Percentiles rank a stretch among this genome's conserved stretches.
phyloP scores from a whole-genome alignment of 1,140 invertebrate genomes.

The Mamestra configurata region DNA sequence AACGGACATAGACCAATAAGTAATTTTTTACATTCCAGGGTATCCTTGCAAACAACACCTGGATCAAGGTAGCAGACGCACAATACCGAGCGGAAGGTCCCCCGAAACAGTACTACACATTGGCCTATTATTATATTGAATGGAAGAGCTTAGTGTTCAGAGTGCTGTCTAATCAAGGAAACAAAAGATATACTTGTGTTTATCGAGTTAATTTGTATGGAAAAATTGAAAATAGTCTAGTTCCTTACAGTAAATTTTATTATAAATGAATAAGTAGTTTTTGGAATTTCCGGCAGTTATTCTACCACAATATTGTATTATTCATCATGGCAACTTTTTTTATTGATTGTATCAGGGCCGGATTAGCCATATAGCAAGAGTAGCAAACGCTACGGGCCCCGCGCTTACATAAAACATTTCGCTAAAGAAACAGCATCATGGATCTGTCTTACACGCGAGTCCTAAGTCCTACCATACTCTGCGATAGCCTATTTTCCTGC shows the following conservation, averaged over 20 bases:
- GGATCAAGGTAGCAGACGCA: slow-evolving; percentile 66
- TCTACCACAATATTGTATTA: no score
- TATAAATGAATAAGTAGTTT: neutral
- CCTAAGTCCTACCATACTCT: no score
- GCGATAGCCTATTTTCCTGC: no score
- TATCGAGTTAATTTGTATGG: slow-evolving; percentile 80
- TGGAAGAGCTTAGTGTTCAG: slow-evolving; percentile 70
- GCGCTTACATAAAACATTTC: no score
- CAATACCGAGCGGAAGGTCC: slow-evolving; percentile 69
- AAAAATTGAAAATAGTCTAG: slow-evolving; percentile 52
- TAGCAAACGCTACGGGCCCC: no score
- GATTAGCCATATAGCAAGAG: no score
- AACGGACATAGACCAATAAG: neutral
- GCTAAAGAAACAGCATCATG: no score
- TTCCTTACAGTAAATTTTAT: slow-evolving; percentile 13
- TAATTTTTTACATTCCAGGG: slow-evolving; percentile 64
- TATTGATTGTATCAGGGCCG: no score
- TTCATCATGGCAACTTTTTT: no score
- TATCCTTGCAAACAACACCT: slow-evolving; percentile 73
- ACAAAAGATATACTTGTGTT: slow-evolving; percentile 79
- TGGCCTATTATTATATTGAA: slow-evolving; percentile 60
- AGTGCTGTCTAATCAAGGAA: slow-evolving; percentile 82
- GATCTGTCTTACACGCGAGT: no score
- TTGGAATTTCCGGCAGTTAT: no score
- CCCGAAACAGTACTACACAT: slow-evolving; percentile 77